Base-by-base conservation (phyloP, 2,888 invertebrate genomes). In the Meteorus cinctellus region DNA sequence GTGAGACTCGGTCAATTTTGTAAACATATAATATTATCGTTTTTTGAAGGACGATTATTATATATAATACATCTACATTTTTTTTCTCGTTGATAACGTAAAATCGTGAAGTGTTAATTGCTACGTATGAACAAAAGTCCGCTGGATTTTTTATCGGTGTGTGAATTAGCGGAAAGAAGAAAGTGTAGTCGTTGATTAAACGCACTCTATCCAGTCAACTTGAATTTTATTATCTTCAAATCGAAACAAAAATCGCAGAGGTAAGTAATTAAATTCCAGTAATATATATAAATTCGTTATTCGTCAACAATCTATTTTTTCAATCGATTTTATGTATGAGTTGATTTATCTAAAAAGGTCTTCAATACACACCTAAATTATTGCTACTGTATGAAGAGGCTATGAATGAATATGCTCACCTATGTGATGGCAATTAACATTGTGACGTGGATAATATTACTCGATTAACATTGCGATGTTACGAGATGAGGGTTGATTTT, bases 21-120 rank as follows among this genome's bases (percentile, higher is more conserved):
- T 55, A 55, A 55, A 55, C n/a, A 55, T 55, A 55, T 55, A 19
- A 48, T 48, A 48, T 48, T n/a, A 48, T 48, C 48, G 48, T 48
- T 48, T 48, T 4, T 16, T 48, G 4, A 48, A 48, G n/a, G 48
- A 48, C 48, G 14, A 48, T 48, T 48, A 48, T 48, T 48, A 48
- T 41, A 41, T 41, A 41, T n/a, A 48, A n/a, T 1, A n/a, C 14
- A 48, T 19, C 19, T 55, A 16, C 16, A 16, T 48, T 48, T 48
- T 48, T 45, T 48, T n/a, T n/a, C 4, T 48, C 4, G 16, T 16
- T 5, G 6, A 16, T 16, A 48, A n/a, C 48, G 48, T 5, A 12
- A 41, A 48, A 48, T 48, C n/a, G 48, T 48, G 48, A 0, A 48
- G 48, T 48, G 48, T n/a, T 16, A 14, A n/a, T 48, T 16, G 1